Base-by-base conservation (phyloP, 2,888 invertebrate genomes). In the Cabera pusaria region DNA sequence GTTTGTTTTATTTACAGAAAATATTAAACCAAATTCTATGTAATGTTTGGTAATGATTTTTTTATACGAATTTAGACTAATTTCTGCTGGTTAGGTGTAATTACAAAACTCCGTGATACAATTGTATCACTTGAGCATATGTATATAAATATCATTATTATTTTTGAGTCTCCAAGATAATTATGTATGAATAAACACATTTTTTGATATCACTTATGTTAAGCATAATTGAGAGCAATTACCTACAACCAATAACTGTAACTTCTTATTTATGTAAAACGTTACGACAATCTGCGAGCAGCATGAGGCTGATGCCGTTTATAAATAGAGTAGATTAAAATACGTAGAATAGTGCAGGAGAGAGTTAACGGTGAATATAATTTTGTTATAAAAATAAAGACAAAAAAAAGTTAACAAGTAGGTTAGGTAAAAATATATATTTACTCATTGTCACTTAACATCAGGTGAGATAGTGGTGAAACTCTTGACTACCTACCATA, bases 1-100 rank as follows among this genome's bases (percentile, higher is more conserved):
- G 70, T 71, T 72, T 68, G 71, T 75, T 89, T 88, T 90, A 90
- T 90, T 89, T 90, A 90, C 90, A 90, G 86, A 85, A 85, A 86
- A 85, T 83, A 79, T 75, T 80, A 72, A 85, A 84, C 81, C 84
- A 82, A 84, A 80, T 76, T 75, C 71, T 76, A 75, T 77, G 70
- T 57, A 55, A 68, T 70, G 73, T 70, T 76, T 78, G 59, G 69
- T 71, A 72, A 67, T 74, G 66, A 72, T 68, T 73, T 75, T n/a
- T 64, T 62, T 70, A 68, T 65, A 69, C 71, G 64, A 73, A 72
- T 79, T 73, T 72, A 70, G 79, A 77, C 72, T 73, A 81, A 77
- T 70, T 78, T 76, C 65, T 70, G 66, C 64, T 64, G 68, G 64
- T 48, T 59, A 64, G 48, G 59, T 65, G 66, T 64, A 68, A 56